These are phyloP conservation scores for Leptopilina myrica DNA, from an alignment of 2,888 invertebrate species.

Conservation along the genomic window DNA sequence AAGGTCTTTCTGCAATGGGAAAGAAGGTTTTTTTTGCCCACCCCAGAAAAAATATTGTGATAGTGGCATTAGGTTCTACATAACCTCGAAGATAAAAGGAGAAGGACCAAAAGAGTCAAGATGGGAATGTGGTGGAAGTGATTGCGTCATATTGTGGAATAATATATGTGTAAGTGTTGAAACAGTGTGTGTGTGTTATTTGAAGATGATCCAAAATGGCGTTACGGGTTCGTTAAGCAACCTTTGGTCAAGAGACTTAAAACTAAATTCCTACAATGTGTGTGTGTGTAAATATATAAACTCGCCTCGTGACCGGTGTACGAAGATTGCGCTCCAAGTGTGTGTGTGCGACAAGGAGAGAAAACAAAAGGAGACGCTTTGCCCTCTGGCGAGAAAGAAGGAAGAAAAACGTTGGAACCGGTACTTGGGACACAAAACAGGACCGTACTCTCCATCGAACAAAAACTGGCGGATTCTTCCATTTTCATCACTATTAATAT, in stretches of 20 bases:
- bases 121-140: conserved; percentile 61
- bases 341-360: conserved; percentile 55
- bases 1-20: too few relatives aligned
- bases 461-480: conserved; percentile 8
- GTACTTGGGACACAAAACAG: conserved; percentile 57
- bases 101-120: not conserved
- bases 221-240: conserved; percentile 65
- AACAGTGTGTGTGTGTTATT: not conserved
- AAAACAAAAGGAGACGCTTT: conserved; percentile 57
- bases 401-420: conserved; percentile 57
- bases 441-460: conserved; percentile 40
- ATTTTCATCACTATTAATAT: not conserved
- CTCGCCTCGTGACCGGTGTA: conserved; percentile 68
- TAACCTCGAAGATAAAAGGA: not conserved
- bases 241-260: conserved; percentile 58
- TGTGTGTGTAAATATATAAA: conserved; percentile 64
- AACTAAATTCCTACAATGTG: conserved; percentile 44
- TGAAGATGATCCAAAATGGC: conserved; percentile 69
- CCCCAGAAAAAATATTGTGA: too few relatives aligned
- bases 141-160: conserved; percentile 49
- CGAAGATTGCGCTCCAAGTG: conserved; percentile 54
- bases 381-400: conserved; percentile 53
- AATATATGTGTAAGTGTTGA: conserved; percentile 22
- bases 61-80: not conserved
- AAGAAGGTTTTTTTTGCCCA: too few relatives aligned